Evolutionary conservation across 2,113 vertebrate genomes (phyloP), one percentile per base, ranked within the genome.

Genomic region (Spheniscus mendiculus): DNA sequence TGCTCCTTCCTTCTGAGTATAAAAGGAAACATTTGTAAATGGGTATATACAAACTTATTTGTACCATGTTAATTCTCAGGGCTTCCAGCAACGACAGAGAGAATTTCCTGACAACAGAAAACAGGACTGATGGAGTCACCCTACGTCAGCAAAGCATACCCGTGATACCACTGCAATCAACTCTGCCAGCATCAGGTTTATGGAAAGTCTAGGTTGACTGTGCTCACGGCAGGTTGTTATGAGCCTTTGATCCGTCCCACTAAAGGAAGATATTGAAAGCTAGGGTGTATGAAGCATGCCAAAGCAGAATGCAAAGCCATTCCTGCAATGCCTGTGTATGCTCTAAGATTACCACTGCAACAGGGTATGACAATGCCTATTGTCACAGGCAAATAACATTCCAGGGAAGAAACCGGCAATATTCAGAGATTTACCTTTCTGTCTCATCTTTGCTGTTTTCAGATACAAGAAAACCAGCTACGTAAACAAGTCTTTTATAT

Each of bases 311-410:
- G 6, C 22, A 10, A 69, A 86, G 25, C 10, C 3, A 0, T 25
- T 71, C 26, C 50, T 55, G 5, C 14, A 58, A 30, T 11, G 7
- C 2, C 30, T 16, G 7, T 10, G 26, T 32, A n/a, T 15, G 5
- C 14, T 32, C 21, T 17, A 63, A 61, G 36, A 58, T 23, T 38
- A n/a, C 8, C 11, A 13, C 18, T 50, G 47, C 25, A 50, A 22
- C 1, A 2, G 15, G 8, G 13, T 38, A 63, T 0, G 0, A 52
- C 10, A 47, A 23, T 4, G 8, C 29, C 8, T 40, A 1, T 8
- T n/a, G 12, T 20, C 59, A 62, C 16, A 47, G 21, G 58, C 11
- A 78, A 42, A 45, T 32, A 80, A 36, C 7, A 17, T 47, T 83
- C 12, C 26, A 42, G 36, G 38, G 23, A 70, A 87, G 36, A 74